Base-by-base conservation (phyloP, 2,888 invertebrate species). In the Eulithis testata region DNA sequence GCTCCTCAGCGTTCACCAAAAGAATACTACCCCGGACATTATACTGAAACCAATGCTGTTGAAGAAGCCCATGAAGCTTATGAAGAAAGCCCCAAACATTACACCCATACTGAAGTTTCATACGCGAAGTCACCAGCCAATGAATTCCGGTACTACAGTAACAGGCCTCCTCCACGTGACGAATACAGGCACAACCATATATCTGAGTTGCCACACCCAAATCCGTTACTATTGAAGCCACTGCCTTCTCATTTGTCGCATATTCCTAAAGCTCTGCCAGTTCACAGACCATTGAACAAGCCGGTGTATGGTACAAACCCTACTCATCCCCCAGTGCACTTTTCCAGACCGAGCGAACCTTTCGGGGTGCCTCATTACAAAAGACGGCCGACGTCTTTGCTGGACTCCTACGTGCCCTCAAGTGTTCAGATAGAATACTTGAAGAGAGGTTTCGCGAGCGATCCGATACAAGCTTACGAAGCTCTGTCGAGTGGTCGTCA, bases 361-460 rank as follows among this genome's bases (percentile, higher is more conserved):
- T 88, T 83, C 59, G 77, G 79, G 1, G 71, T 74, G 31, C 71
- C 76, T 31, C 77, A 81, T 4, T 86, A 76, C 56, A 90, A 87
- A 67, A 85, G 87, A 60, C 84, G 88, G 9, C 93, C 94, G 0
- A 87, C 90, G 4, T 94, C 94, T 5, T 81, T 95, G 55, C 75
- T 95, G 6, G 95, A 95, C 53, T 95, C 95, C 0, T 95, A 95
- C 60, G 91, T 95, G 63, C 95, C 95, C 51, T 95, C 94, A 44
- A 93, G 93, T 75, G 77, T 95, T 63, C 93, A 94, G 73, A 69
- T 89, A 31, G 93, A 93, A 71, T 94, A 93, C 55, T 72, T 94
- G 53, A 93, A 92, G 70, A 80, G 90, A 74, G 93, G 93, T 47
- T 83, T 84, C 51, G 79, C 86, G 6, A 91, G 88, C 67, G 92